phyloP scores from a whole-genome alignment of 2,888 invertebrate species.

The Drosophila kambysellisi region DNA sequence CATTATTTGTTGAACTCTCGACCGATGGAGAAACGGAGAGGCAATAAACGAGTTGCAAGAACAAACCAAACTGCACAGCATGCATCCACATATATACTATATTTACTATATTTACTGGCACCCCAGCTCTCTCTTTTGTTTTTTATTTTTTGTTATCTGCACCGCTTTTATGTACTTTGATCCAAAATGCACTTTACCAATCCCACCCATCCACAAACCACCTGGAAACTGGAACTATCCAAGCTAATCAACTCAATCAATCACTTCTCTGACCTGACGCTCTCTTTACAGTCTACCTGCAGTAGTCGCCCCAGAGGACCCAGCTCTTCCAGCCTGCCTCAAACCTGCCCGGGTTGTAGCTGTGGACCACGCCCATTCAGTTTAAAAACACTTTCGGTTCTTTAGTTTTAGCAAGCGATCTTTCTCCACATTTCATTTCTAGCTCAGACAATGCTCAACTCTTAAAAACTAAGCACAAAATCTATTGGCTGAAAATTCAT shows the following conservation, averaged over 20 bases:
- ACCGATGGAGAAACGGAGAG: conserved; percentile 16
- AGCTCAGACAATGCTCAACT: conserved; percentile 28
- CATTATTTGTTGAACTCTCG: conserved; percentile 40
- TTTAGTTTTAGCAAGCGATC: conserved; percentile 45
- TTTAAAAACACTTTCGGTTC: conserved; percentile 46
- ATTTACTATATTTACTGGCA: too few relatives aligned
- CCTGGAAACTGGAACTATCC: conserved; percentile 32
- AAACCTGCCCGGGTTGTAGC: conserved; percentile 56
- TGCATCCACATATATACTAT: conserved; percentile 39
- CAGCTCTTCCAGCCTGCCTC: conserved; percentile 57
- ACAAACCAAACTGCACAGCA: conserved; percentile 62
- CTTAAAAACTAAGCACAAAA: neutral
- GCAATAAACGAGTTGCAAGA: conserved; percentile 61
- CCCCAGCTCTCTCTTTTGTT: conserved; percentile 12
- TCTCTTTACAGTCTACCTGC: conserved; percentile 78
- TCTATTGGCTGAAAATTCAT: conserved; percentile 43
- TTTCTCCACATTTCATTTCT: conserved; percentile 28
- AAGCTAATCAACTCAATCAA: conserved; percentile 37
- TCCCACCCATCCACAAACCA: conserved; percentile 20
- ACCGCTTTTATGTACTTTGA: conserved; percentile 52
- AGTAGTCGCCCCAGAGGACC: conserved; percentile 66
- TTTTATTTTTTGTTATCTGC: conserved; percentile 17
- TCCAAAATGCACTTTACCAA: conserved; percentile 16
- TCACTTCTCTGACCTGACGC: conserved; percentile 66
- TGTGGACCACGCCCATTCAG: conserved; percentile 55